Percentiles rank a stretch among this genome's conserved stretches.
These are phyloP conservation scores for Hycleus phaleratus DNA, from an alignment of 1,140 invertebrate species.

Conservation along the genomic window DNA sequence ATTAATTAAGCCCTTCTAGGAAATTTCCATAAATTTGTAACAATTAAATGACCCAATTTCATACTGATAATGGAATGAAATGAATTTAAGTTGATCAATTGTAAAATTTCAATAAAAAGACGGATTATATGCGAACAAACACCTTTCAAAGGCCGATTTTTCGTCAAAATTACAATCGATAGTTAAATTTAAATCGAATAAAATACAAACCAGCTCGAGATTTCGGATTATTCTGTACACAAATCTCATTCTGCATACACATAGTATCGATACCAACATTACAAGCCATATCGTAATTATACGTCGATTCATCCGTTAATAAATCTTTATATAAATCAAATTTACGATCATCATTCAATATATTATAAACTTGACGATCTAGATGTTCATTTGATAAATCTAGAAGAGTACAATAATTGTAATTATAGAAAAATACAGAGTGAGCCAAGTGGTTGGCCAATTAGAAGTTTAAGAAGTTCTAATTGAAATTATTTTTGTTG, in stretches of 20 bases:
- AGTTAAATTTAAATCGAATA: background rate
- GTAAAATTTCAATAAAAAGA: no score
- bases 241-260: conserved; percentile 59
- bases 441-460: no score
- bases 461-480: no score
- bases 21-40: no score
- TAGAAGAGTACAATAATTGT: conserved; percentile 6
- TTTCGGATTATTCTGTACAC: conserved; percentile 49
- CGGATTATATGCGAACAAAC: no score
- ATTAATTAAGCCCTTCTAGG: no score
- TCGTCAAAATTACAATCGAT: background rate
- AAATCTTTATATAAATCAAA: conserved; percentile 27
- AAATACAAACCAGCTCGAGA: conserved; percentile 30
- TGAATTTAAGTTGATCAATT: no score
- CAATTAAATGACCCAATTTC: no score
- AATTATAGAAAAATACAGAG: no score
- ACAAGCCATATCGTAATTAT: conserved; percentile 34
- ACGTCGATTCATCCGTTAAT: conserved; percentile 27
- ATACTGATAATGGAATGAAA: no score
- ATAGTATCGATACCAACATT: conserved; percentile 44
- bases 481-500: no score
- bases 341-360: conserved; percentile 20
- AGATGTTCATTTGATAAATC: conserved; percentile 22
- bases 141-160: background rate
- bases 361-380: conserved; percentile 25